Evolutionary conservation across 2,113 vertebrate genomes (phyloP), one percentile per base, ranked within the genome.

Genomic region (Melanerpes aurifrons): DNA sequence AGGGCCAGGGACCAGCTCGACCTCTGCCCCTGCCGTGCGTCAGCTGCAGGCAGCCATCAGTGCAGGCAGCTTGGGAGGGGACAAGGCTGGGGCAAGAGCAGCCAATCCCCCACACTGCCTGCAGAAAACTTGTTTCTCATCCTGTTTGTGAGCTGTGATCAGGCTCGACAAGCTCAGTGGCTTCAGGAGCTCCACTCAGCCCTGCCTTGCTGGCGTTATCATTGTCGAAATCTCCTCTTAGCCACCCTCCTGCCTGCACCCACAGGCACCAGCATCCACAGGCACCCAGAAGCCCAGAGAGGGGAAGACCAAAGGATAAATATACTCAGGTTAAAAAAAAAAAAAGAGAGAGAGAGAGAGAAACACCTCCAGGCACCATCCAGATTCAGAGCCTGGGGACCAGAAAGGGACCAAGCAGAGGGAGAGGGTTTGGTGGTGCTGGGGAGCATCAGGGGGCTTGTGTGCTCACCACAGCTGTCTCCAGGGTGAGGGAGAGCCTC

Each of bases 391-490:
- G 64, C 15, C 37, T n/a, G 56, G 64, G 31, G 71, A 91, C 47
- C 80, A 86, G 87, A 78, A 45, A 32, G 32, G 66, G 26, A 88
- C 62, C 50, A 26, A 7, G 59, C 25, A 25, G 74, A 67, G 59
- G 16, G 19, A 31, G 59, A 6, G 3, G 3, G 0, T 40, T 22
- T 37, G 58, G 32, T 13, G 72, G 9, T 56, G 59, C 35, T 2
- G 4, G 78, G 54, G 37, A 73, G 31, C 68, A 19, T 24, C 6
- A 3, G 31, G 0, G 1, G 9, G n/a, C 54, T 64, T 3, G n/a
- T 3, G 14, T 21, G 31, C 16, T 40, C 54, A 5, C 2, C 19
- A 1, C 58, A 48, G 64, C 32, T 0, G 0, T 8, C 20, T 24
- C 48, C 9, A 1, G 6, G 19, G 32, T 4, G 48, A 57, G 48